Percentiles rank a stretch among this genome's conserved stretches.
Evolutionary conservation across 2,113 vertebrate species (phyloP).

Genomic region (Leptobrachium leishanense): DNA sequence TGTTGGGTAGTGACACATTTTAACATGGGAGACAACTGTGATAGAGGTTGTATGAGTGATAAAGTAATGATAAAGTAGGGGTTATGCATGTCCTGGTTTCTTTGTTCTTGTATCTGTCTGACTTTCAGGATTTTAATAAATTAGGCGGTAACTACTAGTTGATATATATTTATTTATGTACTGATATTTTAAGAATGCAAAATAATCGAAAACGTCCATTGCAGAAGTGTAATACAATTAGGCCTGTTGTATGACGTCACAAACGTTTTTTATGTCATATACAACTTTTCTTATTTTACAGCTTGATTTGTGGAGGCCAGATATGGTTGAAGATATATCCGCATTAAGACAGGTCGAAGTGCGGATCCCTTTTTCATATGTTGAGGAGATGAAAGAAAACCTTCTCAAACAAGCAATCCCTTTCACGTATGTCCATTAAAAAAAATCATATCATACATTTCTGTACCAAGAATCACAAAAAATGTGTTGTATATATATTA

Average conservation of each 20-base stretch:
- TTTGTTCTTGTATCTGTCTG: too few species aligned
- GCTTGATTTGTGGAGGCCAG: constrained; percentile 53
- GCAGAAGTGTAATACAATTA: not conserved
- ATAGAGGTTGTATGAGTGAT: too few species aligned
- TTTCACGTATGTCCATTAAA: constrained; percentile 44
- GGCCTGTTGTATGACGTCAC: not conserved
- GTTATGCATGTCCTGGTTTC: too few species aligned
- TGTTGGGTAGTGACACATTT: too few species aligned
- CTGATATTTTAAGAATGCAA: not conserved
- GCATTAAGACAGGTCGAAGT: constrained; percentile 43
- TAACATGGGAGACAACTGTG: too few species aligned
- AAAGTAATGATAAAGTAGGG: too few species aligned
- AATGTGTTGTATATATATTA: too few species aligned
- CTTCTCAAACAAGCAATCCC: constrained; percentile 39
- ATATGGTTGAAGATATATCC: constrained; percentile 47
- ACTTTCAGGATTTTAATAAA: too few species aligned
- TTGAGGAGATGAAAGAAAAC: constrained; percentile 49
- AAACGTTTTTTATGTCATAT: not conserved
- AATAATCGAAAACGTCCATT: not conserved
- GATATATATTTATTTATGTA: too few species aligned
- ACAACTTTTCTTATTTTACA: constrained; percentile 15
- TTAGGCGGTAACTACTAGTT: too few species aligned
- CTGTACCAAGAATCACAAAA: too few species aligned
- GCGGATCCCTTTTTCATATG: constrained; percentile 35
- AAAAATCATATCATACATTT: too few species aligned